Percentiles rank a stretch among this genome's conserved stretches.
These are phyloP conservation scores for Triplophysa rosa DNA, from an alignment of 2,113 vertebrate genomes.

Conservation along the genomic window DNA sequence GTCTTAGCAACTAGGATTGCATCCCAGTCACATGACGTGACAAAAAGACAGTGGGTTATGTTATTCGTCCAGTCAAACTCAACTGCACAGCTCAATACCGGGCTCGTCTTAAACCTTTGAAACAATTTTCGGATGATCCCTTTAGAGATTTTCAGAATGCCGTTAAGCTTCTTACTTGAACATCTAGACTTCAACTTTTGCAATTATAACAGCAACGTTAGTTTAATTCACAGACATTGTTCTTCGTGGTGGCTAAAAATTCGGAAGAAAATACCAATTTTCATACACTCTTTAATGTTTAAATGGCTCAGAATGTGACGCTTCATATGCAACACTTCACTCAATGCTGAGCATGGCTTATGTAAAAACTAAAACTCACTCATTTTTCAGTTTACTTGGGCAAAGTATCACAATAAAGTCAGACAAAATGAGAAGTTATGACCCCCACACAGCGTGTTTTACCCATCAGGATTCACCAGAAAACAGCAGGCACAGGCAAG, in stretches of 20 bases:
- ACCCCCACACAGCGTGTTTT: conserved; percentile 1
- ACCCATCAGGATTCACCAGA: not conserved
- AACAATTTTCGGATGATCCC: conserved; percentile 6
- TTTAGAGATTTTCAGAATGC: not conserved
- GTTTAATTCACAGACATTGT: not conserved
- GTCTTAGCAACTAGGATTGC: conserved; percentile 49
- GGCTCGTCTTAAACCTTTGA: not conserved
- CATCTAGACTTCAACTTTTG: not conserved
- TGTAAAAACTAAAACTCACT: not conserved
- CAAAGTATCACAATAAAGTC: not conserved
- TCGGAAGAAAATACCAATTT: not conserved
- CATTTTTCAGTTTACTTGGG: not conserved
- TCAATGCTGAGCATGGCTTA: conserved; percentile 12
- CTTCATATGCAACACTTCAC: not conserved
- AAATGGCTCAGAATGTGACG: not conserved
- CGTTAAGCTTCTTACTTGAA: conserved; percentile 1
- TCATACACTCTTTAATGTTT: not conserved
- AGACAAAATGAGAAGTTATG: not conserved
- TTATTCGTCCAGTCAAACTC: conserved; percentile 1
- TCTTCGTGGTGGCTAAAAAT: no score
- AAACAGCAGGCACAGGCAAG: not conserved
- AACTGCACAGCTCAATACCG: not conserved
- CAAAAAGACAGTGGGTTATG: not conserved
- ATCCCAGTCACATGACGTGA: conserved; percentile 32
- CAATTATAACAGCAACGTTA: not conserved